phyloP scores from a whole-genome alignment of 2,113 vertebrate genomes.

The Todiramphus saurophagus region DNA sequence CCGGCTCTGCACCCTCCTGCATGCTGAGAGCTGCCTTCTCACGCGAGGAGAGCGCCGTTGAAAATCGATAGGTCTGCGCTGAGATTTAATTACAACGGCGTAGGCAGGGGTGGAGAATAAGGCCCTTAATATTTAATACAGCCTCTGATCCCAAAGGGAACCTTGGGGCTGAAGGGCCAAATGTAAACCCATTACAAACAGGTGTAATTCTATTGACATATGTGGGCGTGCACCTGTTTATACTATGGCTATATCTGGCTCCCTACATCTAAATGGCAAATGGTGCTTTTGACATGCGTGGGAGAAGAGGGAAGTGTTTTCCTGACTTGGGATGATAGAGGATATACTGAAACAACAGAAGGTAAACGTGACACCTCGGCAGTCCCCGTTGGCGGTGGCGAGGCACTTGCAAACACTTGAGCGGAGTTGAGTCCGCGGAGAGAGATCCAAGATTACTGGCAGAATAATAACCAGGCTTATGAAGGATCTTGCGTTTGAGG shows the following conservation, averaged over 20 bases:
- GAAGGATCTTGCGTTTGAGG: constrained; percentile 7
- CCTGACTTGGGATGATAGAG: not conserved
- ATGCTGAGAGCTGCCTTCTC: not conserved
- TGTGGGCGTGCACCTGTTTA: constrained; percentile 23
- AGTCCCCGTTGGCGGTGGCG: not conserved
- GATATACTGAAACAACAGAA: not conserved
- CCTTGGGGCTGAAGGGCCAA: constrained; percentile 32
- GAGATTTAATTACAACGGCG: constrained; percentile 35
- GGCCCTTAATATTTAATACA: constrained; percentile 65
- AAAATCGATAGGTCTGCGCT: constrained; percentile 26
- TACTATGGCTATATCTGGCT: not conserved
- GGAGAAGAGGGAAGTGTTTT: not conserved
- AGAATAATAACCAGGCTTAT: constrained; percentile 36
- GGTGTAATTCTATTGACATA: constrained; percentile 53
- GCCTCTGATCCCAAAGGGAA: constrained; percentile 24
- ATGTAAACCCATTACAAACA: constrained; percentile 48
- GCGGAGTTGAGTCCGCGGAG: not conserved
- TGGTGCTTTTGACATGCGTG: not conserved
- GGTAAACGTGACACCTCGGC: not conserved
- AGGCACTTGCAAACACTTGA: not conserved
- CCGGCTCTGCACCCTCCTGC: not conserved
- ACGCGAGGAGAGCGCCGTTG: not conserved
- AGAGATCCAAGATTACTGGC: not conserved
- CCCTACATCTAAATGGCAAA: constrained; percentile 26
- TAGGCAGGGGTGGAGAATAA: constrained; percentile 47